Conservation (phyloP, 2,797 vertebrate genomes). For the Lepus townsendii region DNA sequence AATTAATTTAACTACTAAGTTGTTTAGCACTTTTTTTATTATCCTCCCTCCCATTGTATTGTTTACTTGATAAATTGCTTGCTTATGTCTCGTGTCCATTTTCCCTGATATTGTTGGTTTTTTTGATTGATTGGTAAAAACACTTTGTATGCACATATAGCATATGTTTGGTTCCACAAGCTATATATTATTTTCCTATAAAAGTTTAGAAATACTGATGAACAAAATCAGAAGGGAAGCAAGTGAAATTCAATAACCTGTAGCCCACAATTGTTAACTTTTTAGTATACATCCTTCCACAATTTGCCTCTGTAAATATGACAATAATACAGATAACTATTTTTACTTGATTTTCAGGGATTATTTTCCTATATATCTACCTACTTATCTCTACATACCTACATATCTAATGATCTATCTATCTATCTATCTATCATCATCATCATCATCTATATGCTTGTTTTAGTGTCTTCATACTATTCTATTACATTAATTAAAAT, state of each 20-base stretch:
- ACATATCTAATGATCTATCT: not conserved
- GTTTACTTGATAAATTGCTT: not conserved
- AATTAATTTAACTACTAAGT: not conserved
- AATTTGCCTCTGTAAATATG: not conserved
- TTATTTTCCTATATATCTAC: not conserved
- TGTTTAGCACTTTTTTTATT: not conserved
- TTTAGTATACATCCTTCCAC: not conserved
- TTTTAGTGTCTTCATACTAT: not conserved
- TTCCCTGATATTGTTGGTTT: not conserved
- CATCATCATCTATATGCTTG: not conserved
- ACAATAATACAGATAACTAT: not conserved
- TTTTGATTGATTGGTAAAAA: not conserved
- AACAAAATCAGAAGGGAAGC: not conserved
- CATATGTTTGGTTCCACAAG: not conserved
- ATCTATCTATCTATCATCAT: not conserved
- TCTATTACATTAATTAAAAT: not conserved
- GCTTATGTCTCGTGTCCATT: not conserved
- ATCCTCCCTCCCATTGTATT: not conserved
- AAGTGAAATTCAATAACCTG: not conserved
- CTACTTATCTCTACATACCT: not conserved
- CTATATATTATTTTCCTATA: not conserved
- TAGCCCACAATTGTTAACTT: not conserved
- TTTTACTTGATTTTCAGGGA: conserved; percentile 33
- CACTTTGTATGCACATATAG: not conserved
- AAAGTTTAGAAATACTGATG: not conserved